Evolutionary conservation across 1,140 invertebrate species (phyloP).

Genomic region (Drosophila tropicalis): DNA sequence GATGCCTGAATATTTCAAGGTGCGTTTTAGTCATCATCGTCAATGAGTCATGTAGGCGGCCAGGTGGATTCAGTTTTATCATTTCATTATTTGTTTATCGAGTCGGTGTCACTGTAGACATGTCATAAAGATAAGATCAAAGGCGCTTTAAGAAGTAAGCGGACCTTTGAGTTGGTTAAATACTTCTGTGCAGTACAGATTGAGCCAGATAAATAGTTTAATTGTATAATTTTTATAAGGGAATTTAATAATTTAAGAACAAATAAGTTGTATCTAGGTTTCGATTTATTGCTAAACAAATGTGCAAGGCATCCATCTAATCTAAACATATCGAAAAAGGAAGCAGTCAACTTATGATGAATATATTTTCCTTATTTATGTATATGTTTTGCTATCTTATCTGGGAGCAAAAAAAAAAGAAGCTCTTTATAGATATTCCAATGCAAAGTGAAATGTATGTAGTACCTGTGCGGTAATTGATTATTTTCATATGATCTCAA

Average conservation of each 20-base stretch:
- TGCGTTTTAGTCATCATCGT: conserved; percentile 70
- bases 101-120: not conserved
- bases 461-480: not conserved
- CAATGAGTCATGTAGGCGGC: conserved; percentile 44
- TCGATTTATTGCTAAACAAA: not conserved
- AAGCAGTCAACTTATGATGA: conserved; percentile 2
- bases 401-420: not conserved
- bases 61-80: conserved; percentile 27
- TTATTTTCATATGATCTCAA: not conserved
- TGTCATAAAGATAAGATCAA: not conserved
- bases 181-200: too few species aligned
- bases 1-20: conserved; percentile 99
- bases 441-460: not conserved
- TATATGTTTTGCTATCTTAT: conserved; percentile 6
- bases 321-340: not conserved
- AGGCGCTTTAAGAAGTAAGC: too few species aligned
- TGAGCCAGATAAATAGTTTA: too few species aligned
- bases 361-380: not conserved
- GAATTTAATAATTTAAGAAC: too few species aligned
- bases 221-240: too few species aligned
- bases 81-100: not conserved
- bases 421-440: not conserved
- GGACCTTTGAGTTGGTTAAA: too few species aligned
- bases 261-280: too few species aligned
- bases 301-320: not conserved